A percentile compares a stretch with the other conserved stretches of the same genome.
These are phyloP conservation scores for Sarotherodon lohbergeri DNA, from an alignment of 2,113 vertebrate genomes.

Conservation along the genomic window DNA sequence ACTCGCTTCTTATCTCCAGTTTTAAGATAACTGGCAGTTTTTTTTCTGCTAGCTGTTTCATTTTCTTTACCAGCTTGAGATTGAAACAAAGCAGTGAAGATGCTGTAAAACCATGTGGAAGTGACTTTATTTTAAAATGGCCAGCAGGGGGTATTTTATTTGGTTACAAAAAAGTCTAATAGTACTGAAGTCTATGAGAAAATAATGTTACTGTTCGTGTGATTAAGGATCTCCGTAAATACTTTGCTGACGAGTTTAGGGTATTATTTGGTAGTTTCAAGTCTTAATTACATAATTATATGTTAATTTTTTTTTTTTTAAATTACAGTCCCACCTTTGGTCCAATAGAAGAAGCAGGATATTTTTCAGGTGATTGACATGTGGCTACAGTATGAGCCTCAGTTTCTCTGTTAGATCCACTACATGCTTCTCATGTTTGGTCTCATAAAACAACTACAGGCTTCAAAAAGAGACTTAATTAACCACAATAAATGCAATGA, in stretches of 20 bases:
- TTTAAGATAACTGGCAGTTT: background rate
- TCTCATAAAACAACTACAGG: background rate
- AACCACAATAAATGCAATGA: background rate
- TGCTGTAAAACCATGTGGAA: background rate
- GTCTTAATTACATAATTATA: background rate
- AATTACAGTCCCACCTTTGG: background rate
- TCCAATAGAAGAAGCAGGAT: background rate
- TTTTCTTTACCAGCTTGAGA: background rate
- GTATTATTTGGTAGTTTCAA: background rate
- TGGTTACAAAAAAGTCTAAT: background rate
- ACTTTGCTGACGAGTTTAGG: background rate
- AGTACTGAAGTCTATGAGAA: background rate
- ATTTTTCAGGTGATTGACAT: background rate
- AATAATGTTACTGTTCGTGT: background rate
- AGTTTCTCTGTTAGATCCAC: background rate
- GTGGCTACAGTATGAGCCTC: background rate
- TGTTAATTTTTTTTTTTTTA: background rate
- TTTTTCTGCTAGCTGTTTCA: background rate
- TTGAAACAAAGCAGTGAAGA: background rate
- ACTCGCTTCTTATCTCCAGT: background rate
- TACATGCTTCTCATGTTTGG: background rate
- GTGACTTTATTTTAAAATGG: background rate
- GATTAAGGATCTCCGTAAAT: background rate
- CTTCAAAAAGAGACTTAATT: background rate
- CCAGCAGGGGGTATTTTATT: background rate